Evolutionary conservation across 2,797 vertebrate species (phyloP).

Genomic region (Coregonus suidteri): DNA sequence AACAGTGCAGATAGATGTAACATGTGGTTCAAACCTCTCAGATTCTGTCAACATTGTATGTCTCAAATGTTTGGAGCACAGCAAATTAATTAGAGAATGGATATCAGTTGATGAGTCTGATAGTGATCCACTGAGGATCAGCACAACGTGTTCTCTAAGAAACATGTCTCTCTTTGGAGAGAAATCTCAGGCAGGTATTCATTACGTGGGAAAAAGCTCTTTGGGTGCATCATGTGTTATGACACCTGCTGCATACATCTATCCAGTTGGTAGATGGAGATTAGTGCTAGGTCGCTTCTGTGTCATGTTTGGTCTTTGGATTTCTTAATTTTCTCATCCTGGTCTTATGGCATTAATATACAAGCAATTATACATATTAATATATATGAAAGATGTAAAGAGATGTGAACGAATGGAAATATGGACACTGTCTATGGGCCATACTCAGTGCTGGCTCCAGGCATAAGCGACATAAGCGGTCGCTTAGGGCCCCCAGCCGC

Average conservation of each 20-base stretch:
- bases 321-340: background rate
- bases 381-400: background rate
- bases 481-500: no score
- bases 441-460: no score
- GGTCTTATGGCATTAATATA: background rate
- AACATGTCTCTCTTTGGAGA: background rate
- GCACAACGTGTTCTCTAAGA: background rate
- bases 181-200: background rate
- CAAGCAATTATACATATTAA: background rate
- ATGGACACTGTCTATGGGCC: background rate
- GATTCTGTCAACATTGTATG: conserved; percentile 56
- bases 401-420: background rate
- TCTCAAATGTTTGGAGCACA: conserved; percentile 40
- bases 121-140: conserved; percentile 2
- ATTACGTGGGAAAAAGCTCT: conserved; percentile 14
- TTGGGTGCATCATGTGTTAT: conserved; percentile 7
- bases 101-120: conserved; percentile 7
- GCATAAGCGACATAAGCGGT: no score
- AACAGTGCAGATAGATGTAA: conserved; percentile 33
- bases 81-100: conserved; percentile 44
- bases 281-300: conserved; percentile 15
- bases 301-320: background rate
- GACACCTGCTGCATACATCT: background rate
- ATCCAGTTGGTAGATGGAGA: background rate
- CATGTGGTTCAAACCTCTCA: conserved; percentile 54